phyloP scores from a whole-genome alignment of 1,140 invertebrate genomes.

The Drosophila hydei region DNA sequence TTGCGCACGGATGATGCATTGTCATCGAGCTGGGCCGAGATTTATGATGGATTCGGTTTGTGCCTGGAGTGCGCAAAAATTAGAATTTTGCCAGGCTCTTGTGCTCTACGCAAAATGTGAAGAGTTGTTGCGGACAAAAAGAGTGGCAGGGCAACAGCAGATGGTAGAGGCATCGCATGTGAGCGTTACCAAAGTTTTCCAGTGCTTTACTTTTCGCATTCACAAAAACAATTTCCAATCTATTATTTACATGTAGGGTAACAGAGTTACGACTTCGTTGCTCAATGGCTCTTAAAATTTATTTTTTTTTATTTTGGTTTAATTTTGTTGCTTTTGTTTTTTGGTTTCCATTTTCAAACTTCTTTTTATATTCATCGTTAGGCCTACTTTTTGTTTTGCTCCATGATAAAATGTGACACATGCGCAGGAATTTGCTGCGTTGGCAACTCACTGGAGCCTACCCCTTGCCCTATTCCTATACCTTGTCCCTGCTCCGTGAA shows the following conservation, averaged over 20 bases:
- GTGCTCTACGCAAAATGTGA: slow-evolving; percentile 27
- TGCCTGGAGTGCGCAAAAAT: slow-evolving; percentile 80
- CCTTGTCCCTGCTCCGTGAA: no score
- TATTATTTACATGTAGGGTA: slow-evolving; percentile 16
- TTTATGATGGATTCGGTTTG: slow-evolving; percentile 83
- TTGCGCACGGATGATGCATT: slow-evolving; percentile 83
- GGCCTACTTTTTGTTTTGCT: slow-evolving; percentile 26
- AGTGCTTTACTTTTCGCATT: not conserved
- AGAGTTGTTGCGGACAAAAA: slow-evolving; percentile 10
- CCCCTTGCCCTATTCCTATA: not conserved
- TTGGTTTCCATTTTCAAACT: slow-evolving; percentile 54
- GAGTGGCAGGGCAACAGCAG: not conserved
- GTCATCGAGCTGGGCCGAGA: slow-evolving; percentile 83
- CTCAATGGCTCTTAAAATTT: slow-evolving; percentile 20
- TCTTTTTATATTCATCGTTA: slow-evolving; percentile 72
- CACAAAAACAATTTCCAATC: not conserved
- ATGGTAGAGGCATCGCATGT: not conserved
- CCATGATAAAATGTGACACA: slow-evolving; percentile 75
- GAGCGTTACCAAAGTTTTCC: not conserved
- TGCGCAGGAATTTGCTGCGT: slow-evolving; percentile 74
- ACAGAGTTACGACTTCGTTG: slow-evolving; percentile 21
- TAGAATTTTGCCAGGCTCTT: slow-evolving; percentile 64
- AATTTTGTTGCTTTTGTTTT: slow-evolving; percentile 11
- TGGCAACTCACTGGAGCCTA: slow-evolving; percentile 52
- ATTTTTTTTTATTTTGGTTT: slow-evolving; percentile 32